Percentiles rank a stretch among this genome's conserved stretches.
Conservation (phyloP, 2,797 vertebrate genomes). For the Pagetopsis macropterus region DNA sequence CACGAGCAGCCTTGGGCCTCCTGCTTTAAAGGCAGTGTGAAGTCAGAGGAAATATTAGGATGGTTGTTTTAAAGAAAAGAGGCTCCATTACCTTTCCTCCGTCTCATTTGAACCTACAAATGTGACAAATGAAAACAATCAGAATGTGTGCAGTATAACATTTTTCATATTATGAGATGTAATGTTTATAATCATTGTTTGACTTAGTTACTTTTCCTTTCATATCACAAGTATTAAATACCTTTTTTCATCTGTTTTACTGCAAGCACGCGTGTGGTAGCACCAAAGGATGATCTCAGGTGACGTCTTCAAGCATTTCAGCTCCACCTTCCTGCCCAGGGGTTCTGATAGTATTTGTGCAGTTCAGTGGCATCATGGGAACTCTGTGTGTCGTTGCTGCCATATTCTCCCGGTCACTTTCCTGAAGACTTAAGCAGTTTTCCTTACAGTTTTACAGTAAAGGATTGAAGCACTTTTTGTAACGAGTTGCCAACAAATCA, state of each 20-base stretch:
- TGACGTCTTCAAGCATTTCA: constrained; percentile 82
- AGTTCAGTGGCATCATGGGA: constrained; percentile 66
- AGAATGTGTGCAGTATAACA: constrained; percentile 51
- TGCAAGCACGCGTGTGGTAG: constrained; percentile 53
- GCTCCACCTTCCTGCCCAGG: constrained; percentile 83
- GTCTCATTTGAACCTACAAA: constrained; percentile 23
- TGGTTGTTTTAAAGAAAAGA: constrained; percentile 12
- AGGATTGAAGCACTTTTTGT: constrained; percentile 95
- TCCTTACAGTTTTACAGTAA: constrained; percentile 77
- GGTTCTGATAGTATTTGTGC: constrained; percentile 63
- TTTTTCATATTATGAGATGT: constrained; percentile 39
- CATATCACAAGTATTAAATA: constrained; percentile 74
- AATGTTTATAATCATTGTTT: constrained; percentile 46
- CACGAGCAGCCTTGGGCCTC: constrained; percentile 38
- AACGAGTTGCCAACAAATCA: constrained; percentile 91
- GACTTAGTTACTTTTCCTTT: constrained; percentile 51
- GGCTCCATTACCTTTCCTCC: constrained; percentile 1
- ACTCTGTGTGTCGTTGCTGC: constrained; percentile 69
- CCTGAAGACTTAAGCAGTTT: constrained; percentile 71
- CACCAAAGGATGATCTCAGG: constrained; percentile 83
- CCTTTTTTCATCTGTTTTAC: constrained; percentile 46
- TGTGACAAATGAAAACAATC: constrained; percentile 33
- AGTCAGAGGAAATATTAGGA: constrained; percentile 11
- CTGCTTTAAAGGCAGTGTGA: constrained; percentile 33
- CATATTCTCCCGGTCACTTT: constrained; percentile 70